phyloP scores from a whole-genome alignment of 2,113 vertebrate species.

The Sylvietta virens region DNA sequence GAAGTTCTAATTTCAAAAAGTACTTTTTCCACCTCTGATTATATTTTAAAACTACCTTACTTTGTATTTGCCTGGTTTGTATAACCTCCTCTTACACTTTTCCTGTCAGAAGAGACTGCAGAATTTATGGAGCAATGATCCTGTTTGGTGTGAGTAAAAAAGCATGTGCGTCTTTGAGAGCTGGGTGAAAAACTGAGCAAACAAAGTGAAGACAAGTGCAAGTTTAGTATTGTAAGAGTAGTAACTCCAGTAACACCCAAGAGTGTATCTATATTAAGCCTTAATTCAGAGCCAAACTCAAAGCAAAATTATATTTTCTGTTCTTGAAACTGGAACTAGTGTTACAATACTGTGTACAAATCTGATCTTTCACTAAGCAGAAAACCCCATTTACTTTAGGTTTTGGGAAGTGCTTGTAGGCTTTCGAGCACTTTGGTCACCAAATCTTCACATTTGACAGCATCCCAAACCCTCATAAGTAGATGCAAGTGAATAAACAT shows the following conservation, averaged over 20 bases:
- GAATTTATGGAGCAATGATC: neutral
- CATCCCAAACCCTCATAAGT: neutral
- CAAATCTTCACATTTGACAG: neutral
- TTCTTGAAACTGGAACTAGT: neutral
- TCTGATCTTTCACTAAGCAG: neutral
- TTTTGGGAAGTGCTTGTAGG: neutral
- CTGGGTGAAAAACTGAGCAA: neutral
- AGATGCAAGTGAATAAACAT: neutral
- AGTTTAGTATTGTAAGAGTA: neutral
- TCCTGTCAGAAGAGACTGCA: neutral
- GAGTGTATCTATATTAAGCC: neutral
- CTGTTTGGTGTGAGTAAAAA: neutral
- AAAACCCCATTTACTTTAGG: neutral
- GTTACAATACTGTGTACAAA: neutral
- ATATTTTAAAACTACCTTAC: neutral
- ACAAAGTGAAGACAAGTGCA: neutral
- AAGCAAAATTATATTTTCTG: neutral
- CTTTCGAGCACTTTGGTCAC: neutral
- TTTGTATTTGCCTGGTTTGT: neutral
- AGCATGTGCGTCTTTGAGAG: fast-evolving
- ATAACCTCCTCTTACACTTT: neutral
- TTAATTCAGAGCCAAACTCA: neutral
- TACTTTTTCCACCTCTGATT: fast-evolving
- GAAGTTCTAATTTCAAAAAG: neutral
- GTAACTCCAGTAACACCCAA: neutral